Base-by-base conservation (phyloP, 2,888 invertebrate genomes). In the Ophion ventricosus region DNA sequence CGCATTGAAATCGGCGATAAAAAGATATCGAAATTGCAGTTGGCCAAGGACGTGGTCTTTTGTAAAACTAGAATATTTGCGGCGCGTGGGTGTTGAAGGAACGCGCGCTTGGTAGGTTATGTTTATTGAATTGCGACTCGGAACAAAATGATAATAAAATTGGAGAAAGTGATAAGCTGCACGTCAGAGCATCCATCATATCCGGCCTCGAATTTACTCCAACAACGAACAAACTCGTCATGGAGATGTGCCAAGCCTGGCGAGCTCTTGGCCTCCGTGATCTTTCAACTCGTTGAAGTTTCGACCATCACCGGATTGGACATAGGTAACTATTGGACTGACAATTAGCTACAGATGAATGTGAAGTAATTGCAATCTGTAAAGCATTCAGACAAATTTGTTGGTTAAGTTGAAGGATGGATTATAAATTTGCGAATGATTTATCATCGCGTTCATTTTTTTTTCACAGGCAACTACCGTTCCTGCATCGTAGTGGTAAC, bases 191-290 rank as follows among this genome's bases (percentile, higher is more conserved):
- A 93, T 82, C 88, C 91, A 1, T 86, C 85, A 0, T 92, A 91
- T 87, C 93, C 92, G 43, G 91, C 90, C 0, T 86, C 90, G 7
- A 93, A 93, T 88, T 86, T 93, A 20, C 84, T 93, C 0, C 88
- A 91, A 63, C 86, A 89, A 73, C 87, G 87, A 66, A 86, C 90
- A 5, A 90, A 90, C 75, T 72, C 85, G 0, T 89, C 90, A 7
- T 93, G 93, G 93, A 87, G 91, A 78, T 92, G 92, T 82, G 92
- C 90, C 0, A 92, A 92, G 78, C 91, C 93, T 1, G 92, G 91
- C 43, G 91, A 91, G 77, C 87, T 92, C 83, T 82, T 92, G 35
- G 89, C 90, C 0, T 90, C 90, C 7, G 90, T 92, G 2, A 91
- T 89, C 61, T 90, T 93, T 74, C 89, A 93, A 84, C 82, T 93